A percentile compares a stretch with the other conserved stretches of the same genome.
Evolutionary conservation across 2,888 invertebrate species (phyloP).

Genomic region (Morpho achilles): DNA sequence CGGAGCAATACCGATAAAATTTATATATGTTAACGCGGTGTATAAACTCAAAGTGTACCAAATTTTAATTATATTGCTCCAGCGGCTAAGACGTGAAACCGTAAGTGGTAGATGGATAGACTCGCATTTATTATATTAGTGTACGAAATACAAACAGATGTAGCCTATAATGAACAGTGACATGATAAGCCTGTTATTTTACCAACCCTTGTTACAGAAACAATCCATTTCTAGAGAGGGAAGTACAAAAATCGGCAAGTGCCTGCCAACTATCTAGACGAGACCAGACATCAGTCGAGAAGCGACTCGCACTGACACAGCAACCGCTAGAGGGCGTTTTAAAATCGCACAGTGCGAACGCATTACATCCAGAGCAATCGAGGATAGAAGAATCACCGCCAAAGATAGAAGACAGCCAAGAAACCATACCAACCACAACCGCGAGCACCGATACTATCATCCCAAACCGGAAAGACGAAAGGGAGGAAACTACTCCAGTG

Average conservation of each 20-base stretch:
- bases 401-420: constrained; percentile 52
- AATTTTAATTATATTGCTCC: too few species aligned
- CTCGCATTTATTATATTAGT: too few species aligned
- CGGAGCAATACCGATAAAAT: too few species aligned
- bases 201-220: constrained; percentile 46
- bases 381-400: constrained; percentile 28
- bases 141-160: too few species aligned
- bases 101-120: too few species aligned
- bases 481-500: constrained; percentile 20
- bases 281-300: constrained; percentile 53
- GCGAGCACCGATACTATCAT: constrained; percentile 65
- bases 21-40: too few species aligned
- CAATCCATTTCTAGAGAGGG: constrained; percentile 74
- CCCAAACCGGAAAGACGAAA: constrained; percentile 29
- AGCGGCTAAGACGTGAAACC: too few species aligned
- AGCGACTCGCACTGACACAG: constrained; percentile 45
- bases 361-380: constrained; percentile 55
- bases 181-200: too few species aligned
- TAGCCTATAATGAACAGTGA: too few species aligned
- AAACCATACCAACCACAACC: constrained; percentile 47
- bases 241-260: constrained; percentile 84
- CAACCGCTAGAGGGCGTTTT: constrained; percentile 55
- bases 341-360: constrained; percentile 69
- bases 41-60: too few species aligned
- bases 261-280: constrained; percentile 71